Evolutionary conservation across 2,113 vertebrate species (phyloP).

Genomic region (Chaenogobius annularis): DNA sequence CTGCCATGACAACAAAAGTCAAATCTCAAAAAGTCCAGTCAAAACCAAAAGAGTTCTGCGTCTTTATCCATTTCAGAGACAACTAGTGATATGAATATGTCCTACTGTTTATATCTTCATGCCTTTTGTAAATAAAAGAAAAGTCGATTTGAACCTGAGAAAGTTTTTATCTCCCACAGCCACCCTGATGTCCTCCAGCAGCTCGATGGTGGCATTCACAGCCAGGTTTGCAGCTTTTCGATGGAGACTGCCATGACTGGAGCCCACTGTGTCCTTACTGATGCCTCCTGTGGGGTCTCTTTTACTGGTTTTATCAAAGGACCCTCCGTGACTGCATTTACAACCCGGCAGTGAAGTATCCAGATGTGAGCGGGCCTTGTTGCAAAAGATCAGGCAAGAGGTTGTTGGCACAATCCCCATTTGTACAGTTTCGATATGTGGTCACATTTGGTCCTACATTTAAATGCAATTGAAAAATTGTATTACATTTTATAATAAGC

Average conservation of each 20-base stretch:
- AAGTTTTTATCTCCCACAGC: conserved; percentile 58
- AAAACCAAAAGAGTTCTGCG: no score
- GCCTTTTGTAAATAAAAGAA: no score
- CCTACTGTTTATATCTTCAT: not conserved
- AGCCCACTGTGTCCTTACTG: conserved; percentile 50
- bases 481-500: no score
- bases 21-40: not conserved
- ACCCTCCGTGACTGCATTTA: conserved; percentile 69
- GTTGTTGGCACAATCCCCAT: conserved; percentile 47
- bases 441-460: conserved; percentile 33
- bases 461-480: not conserved
- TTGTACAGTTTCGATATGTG: conserved; percentile 63
- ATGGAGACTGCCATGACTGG: conserved; percentile 61
- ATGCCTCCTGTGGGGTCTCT: conserved; percentile 60
- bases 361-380: conserved; percentile 60
- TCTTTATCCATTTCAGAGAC: no score
- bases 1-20: conserved; percentile 30
- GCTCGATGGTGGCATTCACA: conserved; percentile 58
- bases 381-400: conserved; percentile 51
- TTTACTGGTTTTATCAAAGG: conserved; percentile 44
- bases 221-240: conserved; percentile 54
- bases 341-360: conserved; percentile 59
- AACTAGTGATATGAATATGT: no score
- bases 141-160: conserved; percentile 41
- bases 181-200: conserved; percentile 67